Base-by-base conservation (phyloP, 2,113 vertebrate genomes). In the Gulo gulo region DNA sequence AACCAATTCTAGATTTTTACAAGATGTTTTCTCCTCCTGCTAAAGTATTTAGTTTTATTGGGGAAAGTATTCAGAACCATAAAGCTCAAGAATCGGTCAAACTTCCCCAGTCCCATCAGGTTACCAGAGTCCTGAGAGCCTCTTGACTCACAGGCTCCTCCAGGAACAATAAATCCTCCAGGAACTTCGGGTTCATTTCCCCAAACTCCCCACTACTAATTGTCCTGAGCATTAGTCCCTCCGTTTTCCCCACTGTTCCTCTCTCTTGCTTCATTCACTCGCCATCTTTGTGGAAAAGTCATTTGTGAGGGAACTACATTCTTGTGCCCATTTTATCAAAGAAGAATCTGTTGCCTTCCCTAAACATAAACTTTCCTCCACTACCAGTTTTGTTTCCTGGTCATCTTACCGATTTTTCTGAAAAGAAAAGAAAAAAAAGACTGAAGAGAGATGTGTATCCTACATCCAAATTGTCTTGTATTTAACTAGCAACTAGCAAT, bases 401-500 rank as follows among this genome's bases (percentile, higher is more conserved):
- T 95, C 73, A 96, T 95, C 82, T 63, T 57, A 57, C 26, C 0
- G 42, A 91, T n/a, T 67, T 74, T 95, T 86, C 57, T 78, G 15
- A 84, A 63, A 24, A 2, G 13, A 20, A 26, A 52, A 52, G 14
- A 6, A 57, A 8, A 57, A 65, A 92, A 59, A 93, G 39, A 65
- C 42, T n/a, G 52, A 31, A 97, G 24, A 84, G 42, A 65, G 7
- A 92, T 79, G 79, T 82, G 85, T 96, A 97, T 79, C 93, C 93
- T 95, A 89, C 74, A 47, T 92, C 93, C 98, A 95, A 98, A 98
- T 59, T 94, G 82, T 98, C 89, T 88, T 45, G 97, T 98, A 97
- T 99, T 98, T 98, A 98, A 98, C 97, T 98, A 99, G 98, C 96
- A 98, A 97, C 98, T 98, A 97, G 98, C 98, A 96, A 98, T 98